Percentiles rank a stretch among this genome's conserved stretches.
Conservation (phyloP, 2,113 vertebrate genomes). For the Lophotis ruficrista region DNA sequence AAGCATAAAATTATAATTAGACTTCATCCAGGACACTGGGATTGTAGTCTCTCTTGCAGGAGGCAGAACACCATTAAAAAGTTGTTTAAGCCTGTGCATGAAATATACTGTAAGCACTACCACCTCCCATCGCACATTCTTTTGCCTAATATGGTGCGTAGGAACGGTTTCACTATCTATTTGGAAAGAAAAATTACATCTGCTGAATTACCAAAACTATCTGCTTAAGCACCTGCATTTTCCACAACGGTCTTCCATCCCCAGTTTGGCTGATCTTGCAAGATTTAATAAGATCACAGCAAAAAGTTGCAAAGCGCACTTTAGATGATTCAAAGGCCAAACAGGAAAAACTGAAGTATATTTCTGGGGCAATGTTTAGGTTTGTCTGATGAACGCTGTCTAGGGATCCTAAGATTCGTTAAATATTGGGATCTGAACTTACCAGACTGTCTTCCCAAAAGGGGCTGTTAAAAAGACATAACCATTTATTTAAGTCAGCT, state of each 20-base stretch:
- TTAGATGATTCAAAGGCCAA: not conserved
- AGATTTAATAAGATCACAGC: not conserved
- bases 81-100: not conserved
- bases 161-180: not conserved
- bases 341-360: not conserved
- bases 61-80: not conserved
- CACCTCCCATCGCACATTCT: not conserved
- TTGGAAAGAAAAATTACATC: not conserved
- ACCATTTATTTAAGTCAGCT: not conserved
- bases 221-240: not conserved
- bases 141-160: not conserved
- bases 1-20: not conserved
- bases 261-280: not conserved
- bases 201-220: not conserved
- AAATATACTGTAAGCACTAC: not conserved
- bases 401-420: not conserved
- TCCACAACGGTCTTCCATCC: not conserved
- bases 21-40: not conserved
- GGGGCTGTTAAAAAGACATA: constrained; percentile 8
- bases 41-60: not conserved
- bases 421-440: not conserved
- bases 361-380: not conserved
- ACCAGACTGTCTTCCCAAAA: not conserved
- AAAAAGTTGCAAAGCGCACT: not conserved
- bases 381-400: not conserved